Evolutionary conservation across 2,888 invertebrate species (phyloP).

Genomic region (Sarcophaga carnaria): DNA sequence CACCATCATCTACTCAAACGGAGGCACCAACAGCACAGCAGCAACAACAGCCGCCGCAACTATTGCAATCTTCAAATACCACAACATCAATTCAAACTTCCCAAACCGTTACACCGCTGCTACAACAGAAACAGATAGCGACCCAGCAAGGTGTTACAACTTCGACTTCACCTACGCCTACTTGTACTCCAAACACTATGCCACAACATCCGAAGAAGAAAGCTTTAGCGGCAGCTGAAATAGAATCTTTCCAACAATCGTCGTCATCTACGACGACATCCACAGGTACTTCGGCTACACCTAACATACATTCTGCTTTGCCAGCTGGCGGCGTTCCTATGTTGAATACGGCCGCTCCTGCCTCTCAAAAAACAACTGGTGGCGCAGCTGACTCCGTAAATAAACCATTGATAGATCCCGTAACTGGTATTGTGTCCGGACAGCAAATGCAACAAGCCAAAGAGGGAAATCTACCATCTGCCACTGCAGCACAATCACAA

Average conservation of each 20-base stretch:
- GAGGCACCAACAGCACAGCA: slow-evolving; percentile 60
- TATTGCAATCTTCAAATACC: slow-evolving; percentile 2
- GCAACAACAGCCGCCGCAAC: slow-evolving; percentile 11
- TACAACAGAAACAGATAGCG: slow-evolving; percentile 21
- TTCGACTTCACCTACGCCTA: slow-evolving; percentile 25
- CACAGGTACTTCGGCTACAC: slow-evolving; percentile 25
- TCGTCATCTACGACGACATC: slow-evolving; percentile 12
- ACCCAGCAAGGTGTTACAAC: slow-evolving; percentile 45
- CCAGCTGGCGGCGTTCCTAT: slow-evolving; percentile 74
- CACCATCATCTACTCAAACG: slow-evolving; percentile 58
- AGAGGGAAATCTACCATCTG: slow-evolving; percentile 82
- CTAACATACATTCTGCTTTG: slow-evolving; percentile 72
- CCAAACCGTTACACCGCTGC: slow-evolving; percentile 19
- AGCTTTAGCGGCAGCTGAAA: slow-evolving; percentile 78
- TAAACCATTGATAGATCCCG: slow-evolving; percentile 87
- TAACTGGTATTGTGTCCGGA: slow-evolving; percentile 87
- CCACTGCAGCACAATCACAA: slow-evolving; percentile 70
- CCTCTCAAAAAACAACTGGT: slow-evolving; percentile 76
- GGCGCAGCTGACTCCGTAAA: slow-evolving; percentile 84
- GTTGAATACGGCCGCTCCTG: slow-evolving; percentile 76
- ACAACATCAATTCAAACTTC: slow-evolving; percentile 10
- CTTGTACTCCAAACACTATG: slow-evolving; percentile 49
- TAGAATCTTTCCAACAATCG: slow-evolving; percentile 74
- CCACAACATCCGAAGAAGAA: slow-evolving; percentile 80
- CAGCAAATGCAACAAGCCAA: slow-evolving; percentile 85